Conservation (phyloP, 2,888 invertebrate species). For the Cataglyphis livida region DNA sequence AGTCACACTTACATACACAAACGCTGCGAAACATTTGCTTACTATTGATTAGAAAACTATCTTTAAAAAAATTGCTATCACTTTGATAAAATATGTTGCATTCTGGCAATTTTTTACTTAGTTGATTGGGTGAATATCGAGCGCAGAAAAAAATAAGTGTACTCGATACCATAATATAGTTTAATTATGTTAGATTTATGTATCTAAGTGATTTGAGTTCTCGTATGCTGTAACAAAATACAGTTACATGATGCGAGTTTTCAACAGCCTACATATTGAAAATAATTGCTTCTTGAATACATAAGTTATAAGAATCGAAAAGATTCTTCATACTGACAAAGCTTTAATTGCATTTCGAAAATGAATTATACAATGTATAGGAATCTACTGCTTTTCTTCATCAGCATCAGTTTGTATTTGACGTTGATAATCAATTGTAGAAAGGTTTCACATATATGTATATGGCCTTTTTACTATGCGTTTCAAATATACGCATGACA, state of each 20-base stretch:
- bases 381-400: constrained; percentile 71
- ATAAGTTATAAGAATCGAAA: constrained; percentile 31
- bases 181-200: constrained; percentile 63
- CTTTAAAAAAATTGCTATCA: constrained; percentile 10
- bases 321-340: constrained; percentile 60
- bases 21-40: constrained; percentile 14
- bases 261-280: constrained; percentile 1
- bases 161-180: constrained; percentile 59
- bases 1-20: background rate
- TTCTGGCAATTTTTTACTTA: constrained; percentile 24
- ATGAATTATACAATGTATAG: constrained; percentile 64
- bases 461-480: constrained; percentile 54
- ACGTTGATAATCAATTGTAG: constrained; percentile 79
- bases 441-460: constrained; percentile 69
- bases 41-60: background rate
- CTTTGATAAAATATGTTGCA: constrained; percentile 16
- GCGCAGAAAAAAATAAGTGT: constrained; percentile 54
- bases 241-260: constrained; percentile 24
- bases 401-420: constrained; percentile 79
- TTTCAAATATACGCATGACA: constrained; percentile 56
- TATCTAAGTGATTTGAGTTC: constrained; percentile 37
- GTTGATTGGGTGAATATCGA: background rate
- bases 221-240: constrained; percentile 24
- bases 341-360: constrained; percentile 60
- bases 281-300: constrained; percentile 28